Base-by-base conservation (phyloP, 2,888 invertebrate species). In the Aelia acuminata region DNA sequence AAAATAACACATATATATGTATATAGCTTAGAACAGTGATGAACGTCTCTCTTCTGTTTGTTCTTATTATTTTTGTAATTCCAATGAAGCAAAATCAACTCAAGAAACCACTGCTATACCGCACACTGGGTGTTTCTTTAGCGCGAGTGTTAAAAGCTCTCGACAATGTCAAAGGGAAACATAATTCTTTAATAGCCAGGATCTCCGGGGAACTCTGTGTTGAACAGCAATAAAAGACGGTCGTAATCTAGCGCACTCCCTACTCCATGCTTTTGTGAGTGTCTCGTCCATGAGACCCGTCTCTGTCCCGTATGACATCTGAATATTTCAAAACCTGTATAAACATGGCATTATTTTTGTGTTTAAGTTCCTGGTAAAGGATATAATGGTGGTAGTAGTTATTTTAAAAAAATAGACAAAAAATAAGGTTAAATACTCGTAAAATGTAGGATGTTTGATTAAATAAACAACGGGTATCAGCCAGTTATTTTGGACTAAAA, bases 141-240 rank as follows among this genome's bases (percentile, higher is more conserved):
- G 11, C n/a, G 26, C 3, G n/a, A n/a, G 43, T 80, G 80, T 80
- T 80, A 47, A 80, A 80, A 80, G 80, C 80, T 13, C 80, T 80
- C 39, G 80, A 43, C 39, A n/a, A 80, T 80, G 80, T 43, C 80
- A 80, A 80, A 80, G 80, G 35, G 22, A 47, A 80, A 80, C 43
- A 43, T 43, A 43, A 22, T 80, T 80, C 80, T 43, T 80, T 47
- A 80, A 80, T n/a, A n/a, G 80, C 80, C 31, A 35, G 63, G 13
- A 15, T 43, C 43, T 47, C 47, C 20, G 10, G 22, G 43, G 22
- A 35, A 22, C 80, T 43, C 80, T 13, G 18, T 43, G 18, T 18
- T 35, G 80, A 43, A 35, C 11, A 47, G 80, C 80, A 80, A 80
- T 80, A 80, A 80, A 80, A 80, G 13, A 11, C 22, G 43, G 80